Percentiles rank a stretch among this genome's conserved stretches.
These are phyloP conservation scores for Anhinga rufa DNA, from an alignment of 2,113 vertebrate species.

Conservation along the genomic window DNA sequence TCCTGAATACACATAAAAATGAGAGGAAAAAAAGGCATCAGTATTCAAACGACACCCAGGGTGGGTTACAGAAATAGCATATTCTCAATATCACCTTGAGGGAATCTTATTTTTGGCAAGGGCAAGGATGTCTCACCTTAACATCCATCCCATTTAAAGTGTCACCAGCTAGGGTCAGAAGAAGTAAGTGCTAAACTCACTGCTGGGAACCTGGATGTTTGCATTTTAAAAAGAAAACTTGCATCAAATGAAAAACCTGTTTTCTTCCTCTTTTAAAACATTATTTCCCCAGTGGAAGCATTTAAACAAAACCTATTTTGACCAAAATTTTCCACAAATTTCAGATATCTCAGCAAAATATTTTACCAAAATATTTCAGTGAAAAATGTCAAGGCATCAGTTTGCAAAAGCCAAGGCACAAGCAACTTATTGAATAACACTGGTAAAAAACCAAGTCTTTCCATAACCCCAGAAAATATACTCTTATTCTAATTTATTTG, in stretches of 20 bases:
- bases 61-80: neutral
- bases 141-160: neutral
- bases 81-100: neutral
- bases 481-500: neutral
- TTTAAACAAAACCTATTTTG: neutral
- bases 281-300: neutral
- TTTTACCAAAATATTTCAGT: neutral
- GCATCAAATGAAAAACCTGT: rapidly evolving
- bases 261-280: neutral
- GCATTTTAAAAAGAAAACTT: neutral
- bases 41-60: neutral
- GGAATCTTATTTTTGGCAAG: neutral
- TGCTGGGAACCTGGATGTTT: neutral
- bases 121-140: neutral
- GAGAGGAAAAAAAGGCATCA: neutral
- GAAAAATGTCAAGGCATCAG: neutral
- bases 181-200: neutral
- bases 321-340: neutral
- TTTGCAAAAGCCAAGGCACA: neutral
- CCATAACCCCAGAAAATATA: neutral
- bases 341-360: neutral
- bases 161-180: neutral
- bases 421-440: neutral
- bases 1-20: neutral
- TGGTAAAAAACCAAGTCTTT: neutral